Conservation (phyloP, 1,140 invertebrate genomes). For the Drosophila biarmipes region DNA sequence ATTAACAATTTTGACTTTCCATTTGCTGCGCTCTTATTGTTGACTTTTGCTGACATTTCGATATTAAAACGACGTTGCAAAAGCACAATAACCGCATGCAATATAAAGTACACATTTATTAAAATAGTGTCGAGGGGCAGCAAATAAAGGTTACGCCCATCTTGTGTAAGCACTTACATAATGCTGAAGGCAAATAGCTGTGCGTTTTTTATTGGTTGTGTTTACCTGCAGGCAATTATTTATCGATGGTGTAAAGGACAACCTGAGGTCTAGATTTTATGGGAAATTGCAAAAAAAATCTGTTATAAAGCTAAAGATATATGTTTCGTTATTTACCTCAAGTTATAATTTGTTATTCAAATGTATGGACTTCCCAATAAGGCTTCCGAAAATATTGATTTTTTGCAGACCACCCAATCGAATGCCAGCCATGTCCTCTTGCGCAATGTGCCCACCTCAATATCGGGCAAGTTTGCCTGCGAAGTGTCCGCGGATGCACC, state of each 20-base stretch:
- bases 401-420: slow-evolving; percentile 85
- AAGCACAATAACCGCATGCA: slow-evolving; percentile 25
- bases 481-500: slow-evolving; percentile 94
- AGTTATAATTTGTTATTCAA: too few species aligned
- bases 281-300: too few species aligned
- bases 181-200: slow-evolving; percentile 23
- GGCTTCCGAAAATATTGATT: too few species aligned
- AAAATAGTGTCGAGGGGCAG: background rate
- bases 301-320: too few species aligned
- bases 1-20: slow-evolving; percentile 81
- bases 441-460: slow-evolving; percentile 86
- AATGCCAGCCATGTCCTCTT: slow-evolving; percentile 87
- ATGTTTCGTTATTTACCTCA: too few species aligned
- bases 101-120: slow-evolving; percentile 17
- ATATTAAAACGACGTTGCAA: slow-evolving; percentile 40
- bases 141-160: slow-evolving; percentile 29
- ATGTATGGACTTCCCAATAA: too few species aligned
- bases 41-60: slow-evolving; percentile 75
- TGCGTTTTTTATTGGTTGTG: background rate
- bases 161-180: slow-evolving; percentile 37
- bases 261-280: background rate
- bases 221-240: slow-evolving; percentile 23
- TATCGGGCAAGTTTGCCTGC: slow-evolving; percentile 90
- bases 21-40: slow-evolving; percentile 64
- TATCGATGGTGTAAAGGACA: background rate